These are phyloP conservation scores for Piaya cayana DNA, from an alignment of 2,113 vertebrate species.

Conservation along the genomic window DNA sequence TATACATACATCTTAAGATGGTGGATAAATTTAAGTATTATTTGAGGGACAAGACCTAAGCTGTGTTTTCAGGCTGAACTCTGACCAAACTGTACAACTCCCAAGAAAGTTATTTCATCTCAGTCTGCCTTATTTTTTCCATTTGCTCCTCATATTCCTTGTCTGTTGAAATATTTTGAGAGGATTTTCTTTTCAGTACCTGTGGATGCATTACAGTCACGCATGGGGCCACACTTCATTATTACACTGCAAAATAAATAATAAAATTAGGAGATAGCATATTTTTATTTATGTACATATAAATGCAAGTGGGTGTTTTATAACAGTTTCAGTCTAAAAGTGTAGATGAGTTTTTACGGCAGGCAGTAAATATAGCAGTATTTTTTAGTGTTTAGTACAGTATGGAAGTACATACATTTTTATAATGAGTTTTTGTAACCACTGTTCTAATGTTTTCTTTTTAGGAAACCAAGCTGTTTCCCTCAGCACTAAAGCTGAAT, in stretches of 20 bases:
- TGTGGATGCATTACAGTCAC: background rate
- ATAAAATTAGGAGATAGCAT: background rate
- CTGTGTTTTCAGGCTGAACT: background rate
- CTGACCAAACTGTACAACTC: background rate
- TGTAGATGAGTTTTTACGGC: background rate
- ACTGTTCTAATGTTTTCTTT: constrained; percentile 20
- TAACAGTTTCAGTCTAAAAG: background rate
- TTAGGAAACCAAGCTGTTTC: constrained; percentile 37
- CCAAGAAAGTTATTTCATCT: background rate
- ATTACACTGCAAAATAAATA: background rate
- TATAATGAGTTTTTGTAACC: constrained; percentile 2
- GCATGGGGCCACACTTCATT: background rate
- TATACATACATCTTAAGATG: background rate
- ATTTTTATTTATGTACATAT: background rate
- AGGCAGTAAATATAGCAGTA: background rate
- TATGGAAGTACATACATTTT: background rate
- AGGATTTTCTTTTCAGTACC: background rate
- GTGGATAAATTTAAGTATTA: background rate
- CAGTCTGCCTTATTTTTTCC: background rate
- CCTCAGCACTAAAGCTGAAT: background rate
- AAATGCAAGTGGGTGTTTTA: background rate
- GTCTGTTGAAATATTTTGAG: background rate
- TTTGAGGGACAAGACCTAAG: background rate
- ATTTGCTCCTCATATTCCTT: background rate
- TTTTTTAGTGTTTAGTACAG: background rate